Percentiles rank a stretch among this genome's conserved stretches.
Conservation (phyloP, 2,113 vertebrate genomes). For the Actenoides lindsayi region DNA sequence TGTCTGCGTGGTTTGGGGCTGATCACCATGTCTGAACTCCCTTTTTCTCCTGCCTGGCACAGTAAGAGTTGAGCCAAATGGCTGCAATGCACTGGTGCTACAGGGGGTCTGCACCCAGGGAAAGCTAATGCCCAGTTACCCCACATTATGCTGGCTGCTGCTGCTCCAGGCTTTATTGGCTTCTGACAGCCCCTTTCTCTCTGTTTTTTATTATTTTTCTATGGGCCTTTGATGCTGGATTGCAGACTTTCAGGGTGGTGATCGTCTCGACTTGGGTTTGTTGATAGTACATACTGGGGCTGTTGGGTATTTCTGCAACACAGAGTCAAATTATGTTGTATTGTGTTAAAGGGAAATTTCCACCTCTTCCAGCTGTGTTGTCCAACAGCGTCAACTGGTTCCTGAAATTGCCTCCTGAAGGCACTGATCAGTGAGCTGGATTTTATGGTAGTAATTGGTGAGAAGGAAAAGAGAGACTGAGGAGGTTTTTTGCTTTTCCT, state of each 20-base stretch:
- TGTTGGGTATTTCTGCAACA: background rate
- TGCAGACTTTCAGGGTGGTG: background rate
- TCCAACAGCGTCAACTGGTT: background rate
- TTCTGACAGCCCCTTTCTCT: background rate
- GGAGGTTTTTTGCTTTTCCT: background rate
- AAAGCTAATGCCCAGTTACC: background rate
- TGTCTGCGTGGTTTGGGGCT: background rate
- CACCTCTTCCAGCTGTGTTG: background rate
- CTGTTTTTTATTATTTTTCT: background rate
- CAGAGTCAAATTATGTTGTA: background rate
- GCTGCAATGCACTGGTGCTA: background rate
- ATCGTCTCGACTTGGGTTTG: background rate
- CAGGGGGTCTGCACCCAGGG: background rate
- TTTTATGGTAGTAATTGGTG: background rate
- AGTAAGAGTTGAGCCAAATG: background rate
- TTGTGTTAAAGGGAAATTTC: background rate
- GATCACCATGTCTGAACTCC: background rate
- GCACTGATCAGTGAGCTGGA: background rate
- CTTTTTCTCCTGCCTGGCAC: background rate
- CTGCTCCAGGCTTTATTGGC: background rate
- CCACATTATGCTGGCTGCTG: fast-evolving
- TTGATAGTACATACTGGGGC: background rate
- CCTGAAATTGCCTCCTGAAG: background rate
- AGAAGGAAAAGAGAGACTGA: background rate
- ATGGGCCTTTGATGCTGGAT: background rate